Base-by-base conservation (phyloP, 2,888 invertebrate species). In the Xylota sylvarum region DNA sequence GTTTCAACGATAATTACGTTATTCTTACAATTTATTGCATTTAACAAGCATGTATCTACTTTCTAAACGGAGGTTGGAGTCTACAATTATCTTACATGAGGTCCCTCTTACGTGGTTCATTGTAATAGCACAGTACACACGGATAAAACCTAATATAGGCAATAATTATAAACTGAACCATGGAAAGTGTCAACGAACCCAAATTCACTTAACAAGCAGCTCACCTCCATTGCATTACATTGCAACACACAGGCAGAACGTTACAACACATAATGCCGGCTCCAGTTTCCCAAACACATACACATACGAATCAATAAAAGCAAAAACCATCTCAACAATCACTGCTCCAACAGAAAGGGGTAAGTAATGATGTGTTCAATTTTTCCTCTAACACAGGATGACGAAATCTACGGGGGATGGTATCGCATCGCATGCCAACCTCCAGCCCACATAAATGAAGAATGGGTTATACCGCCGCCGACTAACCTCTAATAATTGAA, bases 401-500 rank as follows among this genome's bases (percentile, higher is more conserved):
- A 56, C 10, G 46, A 50, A 14, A 17, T 19, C 69, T 62, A 70
- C 23, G 55, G 46, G 74, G 79, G 73, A 62, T 74, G 56, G 23
- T 48, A 55, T 83, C 43, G 37, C 67, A 55, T 83, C 43, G 37
- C 67, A 79, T 78, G 79, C 60, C 67, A 69, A 69, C 64, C 60
- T 64, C 50, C 46, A 50, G 74, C 69, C 84, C 84, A 80, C 80
- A 84, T 55, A 84, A 80, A 74, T 72, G 84, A 84, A 80, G 74
- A 74, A 80, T 74, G 69, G 74, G 55, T 37, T 69, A 48, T 64
- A 69, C 65, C 48, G 67, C 79, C 74, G 56, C 48, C 73, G 67
- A 69, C 84, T 84, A 84, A 84, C 84, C 84, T 84, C 79, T 64
- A 80, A 74, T 84, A 80, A 80, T 80, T 80, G 80, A 80, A 69